Evolutionary conservation across 2,888 invertebrate species (phyloP).

Genomic region (Drosophila pseudotalamancana): DNA sequence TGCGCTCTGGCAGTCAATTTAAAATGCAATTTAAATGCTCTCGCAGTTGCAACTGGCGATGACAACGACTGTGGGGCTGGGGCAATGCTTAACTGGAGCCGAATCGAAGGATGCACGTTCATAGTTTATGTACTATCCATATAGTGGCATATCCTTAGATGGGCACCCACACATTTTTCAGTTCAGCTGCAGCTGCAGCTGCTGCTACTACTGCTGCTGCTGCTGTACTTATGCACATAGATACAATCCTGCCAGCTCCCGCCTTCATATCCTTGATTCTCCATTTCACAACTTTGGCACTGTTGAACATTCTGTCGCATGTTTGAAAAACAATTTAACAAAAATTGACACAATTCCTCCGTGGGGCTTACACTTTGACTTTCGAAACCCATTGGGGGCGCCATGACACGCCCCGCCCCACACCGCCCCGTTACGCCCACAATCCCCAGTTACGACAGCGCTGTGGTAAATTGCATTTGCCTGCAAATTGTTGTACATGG

Average conservation of each 20-base stretch:
- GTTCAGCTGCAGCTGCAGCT: neutral
- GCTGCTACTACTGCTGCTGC: constrained; percentile 9
- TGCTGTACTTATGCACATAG: constrained; percentile 19
- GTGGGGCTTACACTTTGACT: constrained; percentile 27
- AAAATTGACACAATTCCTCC: constrained; percentile 51
- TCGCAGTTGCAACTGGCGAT: constrained; percentile 35
- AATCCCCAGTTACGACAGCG: constrained; percentile 20
- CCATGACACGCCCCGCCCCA: neutral
- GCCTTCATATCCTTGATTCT: neutral
- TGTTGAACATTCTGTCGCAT: constrained; percentile 24
- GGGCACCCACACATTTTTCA: neutral
- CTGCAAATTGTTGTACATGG: constrained; percentile 46
- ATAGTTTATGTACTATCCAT: neutral
- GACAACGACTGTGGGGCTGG: constrained; percentile 9
- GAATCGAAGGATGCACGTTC: constrained; percentile 3
- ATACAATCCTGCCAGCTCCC: neutral
- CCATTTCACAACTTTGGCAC: constrained; percentile 10
- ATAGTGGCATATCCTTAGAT: neutral
- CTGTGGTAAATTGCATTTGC: constrained; percentile 58
- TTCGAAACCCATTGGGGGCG: constrained; percentile 6
- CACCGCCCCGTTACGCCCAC: constrained; percentile 13
- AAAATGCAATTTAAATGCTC: constrained; percentile 67
- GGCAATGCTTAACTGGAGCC: constrained; percentile 6
- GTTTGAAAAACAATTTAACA: constrained; percentile 60
- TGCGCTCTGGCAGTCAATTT: constrained; percentile 58